These are phyloP conservation scores for Mylabris sibirica DNA, from an alignment of 2,888 invertebrate genomes.

Conservation along the genomic window DNA sequence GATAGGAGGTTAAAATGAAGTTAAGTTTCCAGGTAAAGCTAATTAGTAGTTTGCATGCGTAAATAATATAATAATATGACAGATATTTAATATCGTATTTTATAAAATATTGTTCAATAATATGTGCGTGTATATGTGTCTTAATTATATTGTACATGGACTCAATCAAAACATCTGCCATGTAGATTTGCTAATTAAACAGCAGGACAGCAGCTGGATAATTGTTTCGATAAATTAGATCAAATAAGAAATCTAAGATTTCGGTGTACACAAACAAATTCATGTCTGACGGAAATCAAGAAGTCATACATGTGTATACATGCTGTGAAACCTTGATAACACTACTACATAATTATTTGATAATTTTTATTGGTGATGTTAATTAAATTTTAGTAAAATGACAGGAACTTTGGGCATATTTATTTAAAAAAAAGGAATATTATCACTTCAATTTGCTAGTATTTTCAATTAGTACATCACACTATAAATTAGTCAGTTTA, in stretches of 20 bases:
- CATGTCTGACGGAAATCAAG: background rate
- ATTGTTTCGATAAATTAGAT: slow-evolving; percentile 23
- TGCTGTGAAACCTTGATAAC: no score
- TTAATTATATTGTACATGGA: slow-evolving; percentile 53
- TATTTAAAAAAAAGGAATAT: no score
- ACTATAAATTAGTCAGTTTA: no score
- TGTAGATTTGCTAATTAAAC: slow-evolving; percentile 48
- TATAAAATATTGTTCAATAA: slow-evolving; percentile 46
- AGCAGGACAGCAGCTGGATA: slow-evolving; percentile 42
- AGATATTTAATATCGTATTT: slow-evolving; percentile 49
- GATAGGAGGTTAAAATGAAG: background rate
- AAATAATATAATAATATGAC: slow-evolving; percentile 44
- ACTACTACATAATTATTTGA: no score
- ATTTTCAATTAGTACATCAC: no score
- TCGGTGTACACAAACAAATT: background rate
- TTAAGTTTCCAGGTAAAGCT: slow-evolving; percentile 36
- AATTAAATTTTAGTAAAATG: no score
- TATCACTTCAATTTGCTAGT: no score
- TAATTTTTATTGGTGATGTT: no score
- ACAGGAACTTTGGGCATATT: no score
- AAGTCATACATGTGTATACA: background rate
- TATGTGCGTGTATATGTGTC: slow-evolving; percentile 35
- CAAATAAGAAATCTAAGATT: background rate
- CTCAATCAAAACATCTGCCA: slow-evolving; percentile 56
- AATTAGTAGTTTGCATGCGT: slow-evolving; percentile 52